Base-by-base conservation (phyloP, 2,797 vertebrate species). In the Austrolebias charrua region DNA sequence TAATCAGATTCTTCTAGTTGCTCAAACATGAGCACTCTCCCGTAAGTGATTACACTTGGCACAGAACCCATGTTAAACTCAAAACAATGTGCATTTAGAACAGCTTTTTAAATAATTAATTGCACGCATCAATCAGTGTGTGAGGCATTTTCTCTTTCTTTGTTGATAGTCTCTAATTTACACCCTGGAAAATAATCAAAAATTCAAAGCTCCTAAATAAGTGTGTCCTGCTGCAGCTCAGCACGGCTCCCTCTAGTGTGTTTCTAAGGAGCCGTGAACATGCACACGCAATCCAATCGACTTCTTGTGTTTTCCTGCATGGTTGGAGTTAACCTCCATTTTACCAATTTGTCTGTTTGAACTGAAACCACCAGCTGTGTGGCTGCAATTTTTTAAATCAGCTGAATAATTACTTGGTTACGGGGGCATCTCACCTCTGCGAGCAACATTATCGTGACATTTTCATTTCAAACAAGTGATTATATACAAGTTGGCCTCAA, bases 321-420 rank as follows among this genome's bases (percentile, higher is more conserved):
- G 77, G 73, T 74, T 83, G 82, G 73, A 82, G 76, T 80, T 84
- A 73, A 84, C 80, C 80, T 85, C 70, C 3, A 73, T 77, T 83
- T 83, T 76, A 78, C 54, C 55, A 78, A 49, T 73, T 76, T 78
- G 79, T 79, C 75, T 71, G 62, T 80, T 79, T 87, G 66, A 79
- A 69, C 71, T 60, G 46, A 80, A 78, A 66, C 66, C 81, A 71
- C 79, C 82, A 77, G 50, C 77, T 61, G 76, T 38, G 74, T 76
- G 57, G 63, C 76, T 62, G 81, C 83, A 84, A 84, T 90, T 87
- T n/a, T 86, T 84, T 81, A 85, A 87, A 89, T 89, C 83, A 83
- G 60, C 80, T 66, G 67, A 81, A 84, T 87, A 88, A 87, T 86
- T 84, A 80, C 60, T 55, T 68, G 69, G 33, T 80, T 80, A 82